A percentile compares a stretch with the other conserved stretches of the same genome.
phyloP scores from a whole-genome alignment of 2,113 vertebrate genomes.

The Lampris megalopsis region DNA sequence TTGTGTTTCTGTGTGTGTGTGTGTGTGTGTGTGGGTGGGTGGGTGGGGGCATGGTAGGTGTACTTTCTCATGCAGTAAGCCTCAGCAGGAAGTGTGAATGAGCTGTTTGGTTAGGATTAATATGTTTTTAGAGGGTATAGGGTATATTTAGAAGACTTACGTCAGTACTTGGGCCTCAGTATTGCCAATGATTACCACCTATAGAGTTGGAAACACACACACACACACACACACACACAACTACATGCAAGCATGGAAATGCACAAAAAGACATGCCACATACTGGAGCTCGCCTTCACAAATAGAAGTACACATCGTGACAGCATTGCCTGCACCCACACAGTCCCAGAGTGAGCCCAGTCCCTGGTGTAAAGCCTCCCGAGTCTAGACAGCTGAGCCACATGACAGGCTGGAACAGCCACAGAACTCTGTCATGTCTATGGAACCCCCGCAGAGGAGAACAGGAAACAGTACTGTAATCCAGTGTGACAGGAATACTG shows the following conservation, averaged over 20 bases:
- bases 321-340: not conserved
- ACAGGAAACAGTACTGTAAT: conserved; percentile 42
- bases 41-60: not conserved
- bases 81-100: not conserved
- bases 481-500: conserved; percentile 38
- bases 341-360: not conserved
- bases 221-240: not conserved
- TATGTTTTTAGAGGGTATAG: not conserved
- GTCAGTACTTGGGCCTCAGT: conserved; percentile 18
- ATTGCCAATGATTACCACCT: conserved; percentile 22
- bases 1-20: conserved; percentile 10
- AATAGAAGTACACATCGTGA: not conserved
- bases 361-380: conserved; percentile 21
- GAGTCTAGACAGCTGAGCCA: conserved; percentile 56
- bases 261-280: not conserved
- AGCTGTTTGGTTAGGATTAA: conserved; percentile 5
- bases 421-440: conserved; percentile 45
- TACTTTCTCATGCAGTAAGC: conserved; percentile 20
- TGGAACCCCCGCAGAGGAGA: conserved; percentile 40
- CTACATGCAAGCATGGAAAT: no score
- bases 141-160: conserved; percentile 9
- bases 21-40: not conserved
- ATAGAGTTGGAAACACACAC: not conserved
- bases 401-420: conserved; percentile 54
- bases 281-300: not conserved